phyloP scores from a whole-genome alignment of 2,797 vertebrate genomes.

The Gephyroberyx darwinii region DNA sequence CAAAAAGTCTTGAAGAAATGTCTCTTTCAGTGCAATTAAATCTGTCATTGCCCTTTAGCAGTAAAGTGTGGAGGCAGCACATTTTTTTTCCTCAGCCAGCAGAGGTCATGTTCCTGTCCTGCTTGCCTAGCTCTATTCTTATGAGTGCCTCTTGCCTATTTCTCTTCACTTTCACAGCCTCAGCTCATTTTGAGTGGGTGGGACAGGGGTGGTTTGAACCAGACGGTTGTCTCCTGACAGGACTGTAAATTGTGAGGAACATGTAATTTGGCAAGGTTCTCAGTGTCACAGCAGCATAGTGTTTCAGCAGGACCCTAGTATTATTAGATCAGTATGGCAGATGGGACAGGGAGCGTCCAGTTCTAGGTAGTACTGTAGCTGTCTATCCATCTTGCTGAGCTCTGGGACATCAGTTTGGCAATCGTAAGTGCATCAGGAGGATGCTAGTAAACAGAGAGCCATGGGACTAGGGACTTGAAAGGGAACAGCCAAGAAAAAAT shows the following conservation, averaged over 20 bases:
- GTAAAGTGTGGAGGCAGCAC: conserved; percentile 69
- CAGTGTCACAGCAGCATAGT: conserved; percentile 48
- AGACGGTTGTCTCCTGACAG: conserved; percentile 66
- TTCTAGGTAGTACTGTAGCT: conserved; percentile 29
- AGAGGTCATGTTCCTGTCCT: conserved; percentile 71
- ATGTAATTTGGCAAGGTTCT: conserved; percentile 65
- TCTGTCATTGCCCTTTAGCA: conserved; percentile 75
- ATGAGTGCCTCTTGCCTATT: conserved; percentile 54
- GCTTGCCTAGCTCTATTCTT: conserved; percentile 55
- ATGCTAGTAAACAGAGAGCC: conserved; percentile 25
- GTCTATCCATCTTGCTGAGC: conserved; percentile 39
- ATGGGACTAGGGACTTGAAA: conserved; percentile 3
- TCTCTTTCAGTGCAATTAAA: conserved; percentile 71
- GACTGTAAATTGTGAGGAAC: conserved; percentile 67
- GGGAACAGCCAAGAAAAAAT: conserved; percentile 29
- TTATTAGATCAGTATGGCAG: conserved; percentile 62
- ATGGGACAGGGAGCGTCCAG: conserved; percentile 43
- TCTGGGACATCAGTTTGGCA: conserved; percentile 38
- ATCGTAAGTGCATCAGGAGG: conserved; percentile 24
- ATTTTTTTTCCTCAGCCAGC: conserved; percentile 60
- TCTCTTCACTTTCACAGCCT: conserved; percentile 61
- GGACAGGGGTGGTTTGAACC: conserved; percentile 51
- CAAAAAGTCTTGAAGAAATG: conserved; percentile 67
- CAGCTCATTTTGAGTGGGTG: conserved; percentile 68
- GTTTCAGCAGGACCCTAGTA: conserved; percentile 61